Evolutionary conservation across 2,113 vertebrate genomes (phyloP), one percentile per base, ranked within the genome.

Genomic region (Marmota monax): DNA sequence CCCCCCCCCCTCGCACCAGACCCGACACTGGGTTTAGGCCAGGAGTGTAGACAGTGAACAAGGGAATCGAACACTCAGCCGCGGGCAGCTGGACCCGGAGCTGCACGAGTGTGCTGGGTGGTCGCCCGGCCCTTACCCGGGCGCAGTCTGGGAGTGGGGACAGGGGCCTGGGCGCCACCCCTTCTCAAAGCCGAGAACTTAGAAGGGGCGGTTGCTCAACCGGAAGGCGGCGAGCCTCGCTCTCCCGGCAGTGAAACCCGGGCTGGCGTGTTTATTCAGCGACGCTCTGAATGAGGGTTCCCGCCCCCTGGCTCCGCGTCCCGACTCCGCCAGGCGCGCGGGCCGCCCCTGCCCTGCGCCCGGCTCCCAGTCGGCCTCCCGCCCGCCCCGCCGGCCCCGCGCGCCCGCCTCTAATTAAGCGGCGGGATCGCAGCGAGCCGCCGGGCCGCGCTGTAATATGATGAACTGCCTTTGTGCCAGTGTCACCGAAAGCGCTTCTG

Each of bases 401-500:
- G 89, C 72, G 97, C 97, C 98, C 98, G 94, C 98, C 98, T 99
- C 99, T 99, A 99, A 99, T 99, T 99, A 99, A 99, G 98, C 99
- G 99, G 98, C 97, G 98, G 80, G 97, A 98, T 98, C 98, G 98
- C 98, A 98, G 98, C 98, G 93, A 99, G 98, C 98, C 98, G 99
- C 98, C 98, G 98, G 97, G 98, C 98, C 98, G 98, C 98, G 96
- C 98, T 98, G 99, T 99, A 99, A 99, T 98, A 93, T 99, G 98
- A 99, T 98, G 98, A 99, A 98, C 98, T 98, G 98, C 98, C 98
- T 99, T 99, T 99, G 98, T 99, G 98, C 97, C 97, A 10, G 97
- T 98, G 99, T 99, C 99, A 99, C 99, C 98, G 98, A 99, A 99
- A 99, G 99, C 99, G 99, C 99, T 99, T 99, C 99, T 98, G 99